phyloP scores from a whole-genome alignment of 2,797 vertebrate genomes.

The Adrianichthys oophorus region DNA sequence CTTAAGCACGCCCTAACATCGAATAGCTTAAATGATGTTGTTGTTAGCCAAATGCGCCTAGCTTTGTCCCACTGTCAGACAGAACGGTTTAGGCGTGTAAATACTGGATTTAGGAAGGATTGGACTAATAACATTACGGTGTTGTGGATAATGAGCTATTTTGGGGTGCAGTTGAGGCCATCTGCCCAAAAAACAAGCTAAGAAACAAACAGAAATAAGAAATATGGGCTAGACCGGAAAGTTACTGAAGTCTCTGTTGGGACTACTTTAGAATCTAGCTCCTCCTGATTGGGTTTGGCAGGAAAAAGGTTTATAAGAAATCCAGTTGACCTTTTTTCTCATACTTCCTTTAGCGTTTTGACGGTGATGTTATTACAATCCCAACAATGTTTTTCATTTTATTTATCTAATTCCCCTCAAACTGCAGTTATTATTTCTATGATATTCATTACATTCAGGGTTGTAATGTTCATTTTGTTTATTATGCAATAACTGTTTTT shows the following conservation, averaged over 20 bases:
- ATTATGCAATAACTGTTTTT: too few species aligned
- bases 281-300: slow-evolving; percentile 25
- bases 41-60: too few species aligned
- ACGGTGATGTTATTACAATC: too few species aligned
- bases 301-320: background rate
- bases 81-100: slow-evolving; percentile 45
- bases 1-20: too few species aligned
- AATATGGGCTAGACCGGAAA: background rate
- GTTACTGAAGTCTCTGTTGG: background rate
- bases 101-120: slow-evolving; percentile 65
- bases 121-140: slow-evolving; percentile 71
- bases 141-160: slow-evolving; percentile 20
- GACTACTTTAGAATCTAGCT: background rate
- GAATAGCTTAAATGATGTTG: too few species aligned
- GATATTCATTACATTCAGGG: too few species aligned
- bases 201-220: background rate
- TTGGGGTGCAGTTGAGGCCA: slow-evolving; percentile 18
- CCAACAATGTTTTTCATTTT: too few species aligned
- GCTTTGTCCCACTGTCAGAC: slow-evolving; percentile 1
- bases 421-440: too few species aligned
- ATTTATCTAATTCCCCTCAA: too few species aligned
- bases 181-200: slow-evolving; percentile 14
- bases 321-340: background rate
- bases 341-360: too few species aligned
- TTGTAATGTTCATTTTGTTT: too few species aligned